Percentiles rank a stretch among this genome's conserved stretches.
phyloP scores from a whole-genome alignment of 1,140 invertebrate genomes.

The Antheraea pernyi region DNA sequence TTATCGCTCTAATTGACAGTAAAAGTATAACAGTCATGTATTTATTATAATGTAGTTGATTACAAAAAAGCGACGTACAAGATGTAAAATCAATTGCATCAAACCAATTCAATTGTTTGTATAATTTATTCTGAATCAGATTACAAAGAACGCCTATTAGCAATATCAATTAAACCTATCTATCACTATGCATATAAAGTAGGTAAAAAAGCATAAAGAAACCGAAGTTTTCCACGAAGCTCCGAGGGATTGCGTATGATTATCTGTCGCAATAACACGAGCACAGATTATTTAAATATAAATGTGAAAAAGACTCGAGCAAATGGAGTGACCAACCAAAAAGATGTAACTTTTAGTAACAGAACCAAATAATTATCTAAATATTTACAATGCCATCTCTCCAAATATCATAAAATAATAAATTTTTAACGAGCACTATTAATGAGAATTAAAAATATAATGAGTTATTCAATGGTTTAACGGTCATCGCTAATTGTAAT shows the following conservation, averaged over 20 bases:
- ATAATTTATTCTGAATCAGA: conserved; percentile 9
- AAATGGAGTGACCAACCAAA: not conserved
- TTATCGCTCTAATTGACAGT: conserved; percentile 4
- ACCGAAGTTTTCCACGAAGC: not conserved
- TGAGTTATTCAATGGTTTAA: no score
- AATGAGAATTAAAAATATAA: no score
- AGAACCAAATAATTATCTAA: no score
- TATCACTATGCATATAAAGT: not conserved
- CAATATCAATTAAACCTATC: conserved; percentile 3
- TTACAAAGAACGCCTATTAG: conserved; percentile 8
- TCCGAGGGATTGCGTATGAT: not conserved
- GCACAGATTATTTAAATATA: not conserved
- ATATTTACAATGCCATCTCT: no score
- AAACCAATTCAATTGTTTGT: conserved; percentile 9
- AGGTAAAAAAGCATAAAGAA: not conserved
- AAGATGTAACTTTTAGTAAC: not conserved
- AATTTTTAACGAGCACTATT: no score
- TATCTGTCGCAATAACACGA: not conserved
- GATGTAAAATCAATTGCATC: conserved; percentile 4
- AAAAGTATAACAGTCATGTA: not conserved
- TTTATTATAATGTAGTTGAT: not conserved
- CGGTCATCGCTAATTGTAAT: no score
- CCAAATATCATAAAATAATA: no score
- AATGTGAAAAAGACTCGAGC: not conserved
- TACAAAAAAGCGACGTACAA: not conserved